Evolutionary conservation across 2,797 vertebrate species (phyloP), one percentile per base, ranked within the genome.

Genomic region (Nasua narica): DNA sequence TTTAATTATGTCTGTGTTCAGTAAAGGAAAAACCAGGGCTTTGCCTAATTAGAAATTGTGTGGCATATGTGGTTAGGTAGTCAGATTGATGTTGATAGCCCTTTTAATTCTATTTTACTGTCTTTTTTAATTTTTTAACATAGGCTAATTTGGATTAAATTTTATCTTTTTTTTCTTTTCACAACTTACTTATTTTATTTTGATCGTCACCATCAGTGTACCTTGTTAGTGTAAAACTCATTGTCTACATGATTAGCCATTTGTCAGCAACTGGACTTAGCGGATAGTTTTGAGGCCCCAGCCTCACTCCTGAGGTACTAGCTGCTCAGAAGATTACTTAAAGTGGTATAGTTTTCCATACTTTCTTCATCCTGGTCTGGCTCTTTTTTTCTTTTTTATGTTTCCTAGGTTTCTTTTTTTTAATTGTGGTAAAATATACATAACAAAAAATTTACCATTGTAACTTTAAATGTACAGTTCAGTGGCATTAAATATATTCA

Each of bases 61-160:
- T 93, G 72, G 21, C 58, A 54, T 87, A 60, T 69, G 46, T 88
- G 76, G 23, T 94, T 97, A 92, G 70, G 32, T 60, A 65, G 43
- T 92, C 69, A 60, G 15, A 83, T 25, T 69, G 62, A 4, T 67
- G 40, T 37, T 60, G 46, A 62, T 74, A 69, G 25, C 32, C 15
- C 19, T 29, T 86, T 89, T 93, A 56, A 86, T 81, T 96, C 69
- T 69, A 54, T 90, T 74, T 95, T 14, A 72, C 87, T 70, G 14
- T 62, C 62, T 74, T 72, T 95, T 77, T 90, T 87, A 48, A 79
- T 84, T 94, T 96, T 87, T 70, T 84, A 88, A 77, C 77, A 16
- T 81, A 93, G 7, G 90, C 9, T 94, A 65, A 82, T 95, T 93
- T 77, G 35, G 52, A 37, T 69, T 79, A 25, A 77, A 81, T 74